Evolutionary conservation across 2,113 vertebrate genomes (phyloP).

Genomic region (Oxyruncus cristatus): DNA sequence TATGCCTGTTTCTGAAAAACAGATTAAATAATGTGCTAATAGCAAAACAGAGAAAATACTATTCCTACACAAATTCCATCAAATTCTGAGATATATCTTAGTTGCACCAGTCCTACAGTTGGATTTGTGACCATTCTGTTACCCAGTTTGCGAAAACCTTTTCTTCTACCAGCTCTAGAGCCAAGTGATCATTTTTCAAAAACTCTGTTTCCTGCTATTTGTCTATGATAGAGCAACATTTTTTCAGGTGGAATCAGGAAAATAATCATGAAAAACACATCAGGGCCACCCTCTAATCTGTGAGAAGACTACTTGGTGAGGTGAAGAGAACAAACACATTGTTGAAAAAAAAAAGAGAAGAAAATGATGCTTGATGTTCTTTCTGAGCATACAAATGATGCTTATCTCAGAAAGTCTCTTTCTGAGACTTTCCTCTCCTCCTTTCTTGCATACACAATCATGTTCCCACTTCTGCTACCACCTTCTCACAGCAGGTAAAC

Average conservation of each 20-base stretch:
- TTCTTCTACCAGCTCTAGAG: not conserved
- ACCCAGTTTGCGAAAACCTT: not conserved
- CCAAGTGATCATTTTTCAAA: not conserved
- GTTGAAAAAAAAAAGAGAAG: not conserved
- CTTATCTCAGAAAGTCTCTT: not conserved
- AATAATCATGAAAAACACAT: not conserved
- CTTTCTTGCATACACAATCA: not conserved
- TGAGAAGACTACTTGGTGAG: accelerated
- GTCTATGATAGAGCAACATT: not conserved
- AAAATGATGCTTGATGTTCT: not conserved
- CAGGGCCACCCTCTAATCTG: not conserved
- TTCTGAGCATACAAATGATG: not conserved
- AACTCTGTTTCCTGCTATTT: not conserved
- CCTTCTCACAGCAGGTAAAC: not conserved
- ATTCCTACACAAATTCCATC: not conserved
- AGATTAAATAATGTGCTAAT: not conserved
- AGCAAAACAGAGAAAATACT: not conserved
- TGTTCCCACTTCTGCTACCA: not conserved
- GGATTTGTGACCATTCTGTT: not conserved
- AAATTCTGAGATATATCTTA: not conserved
- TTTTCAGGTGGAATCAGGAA: not conserved
- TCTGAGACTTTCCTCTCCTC: not conserved
- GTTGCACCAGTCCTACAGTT: not conserved
- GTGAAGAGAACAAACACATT: not conserved
- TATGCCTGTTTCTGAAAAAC: not conserved